phyloP scores from a whole-genome alignment of 2,113 vertebrate species.

The Tursiops truncatus region DNA sequence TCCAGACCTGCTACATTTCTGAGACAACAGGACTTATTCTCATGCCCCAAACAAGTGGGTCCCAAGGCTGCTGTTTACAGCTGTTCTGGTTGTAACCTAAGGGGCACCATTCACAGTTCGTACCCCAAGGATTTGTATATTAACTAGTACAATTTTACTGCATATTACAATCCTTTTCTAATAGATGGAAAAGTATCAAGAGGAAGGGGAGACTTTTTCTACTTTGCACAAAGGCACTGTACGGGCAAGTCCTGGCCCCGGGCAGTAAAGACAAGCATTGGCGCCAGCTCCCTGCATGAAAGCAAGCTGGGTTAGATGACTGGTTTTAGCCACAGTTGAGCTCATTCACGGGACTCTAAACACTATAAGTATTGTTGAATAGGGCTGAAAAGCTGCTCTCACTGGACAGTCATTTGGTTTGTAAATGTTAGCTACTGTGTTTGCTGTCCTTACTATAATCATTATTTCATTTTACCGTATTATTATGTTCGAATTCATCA shows the following conservation, averaged over 20 bases:
- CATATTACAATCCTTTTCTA: background rate
- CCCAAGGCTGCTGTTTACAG: background rate
- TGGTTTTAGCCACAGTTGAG: background rate
- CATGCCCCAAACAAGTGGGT: background rate
- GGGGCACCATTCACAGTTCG: background rate
- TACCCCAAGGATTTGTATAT: background rate
- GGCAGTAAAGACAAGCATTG: background rate
- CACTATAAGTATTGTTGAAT: slow-evolving; percentile 54
- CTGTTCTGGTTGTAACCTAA: background rate
- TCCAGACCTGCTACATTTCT: background rate
- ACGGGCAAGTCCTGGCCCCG: background rate
- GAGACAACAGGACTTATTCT: background rate
- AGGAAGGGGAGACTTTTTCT: background rate
- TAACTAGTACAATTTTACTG: background rate
- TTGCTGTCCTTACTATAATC: background rate
- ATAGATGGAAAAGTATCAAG: background rate
- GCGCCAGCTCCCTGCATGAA: slow-evolving; percentile 56
- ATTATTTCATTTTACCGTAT: background rate
- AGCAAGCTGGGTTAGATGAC: background rate
- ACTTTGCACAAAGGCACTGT: slow-evolving; percentile 30
- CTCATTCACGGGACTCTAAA: slow-evolving; percentile 33
- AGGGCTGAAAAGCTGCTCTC: background rate
- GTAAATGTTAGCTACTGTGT: slow-evolving; percentile 5
- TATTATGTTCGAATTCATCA: background rate
- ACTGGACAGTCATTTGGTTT: background rate